Conservation (phyloP, 2,113 vertebrate species). For the Nannospalax galili region DNA sequence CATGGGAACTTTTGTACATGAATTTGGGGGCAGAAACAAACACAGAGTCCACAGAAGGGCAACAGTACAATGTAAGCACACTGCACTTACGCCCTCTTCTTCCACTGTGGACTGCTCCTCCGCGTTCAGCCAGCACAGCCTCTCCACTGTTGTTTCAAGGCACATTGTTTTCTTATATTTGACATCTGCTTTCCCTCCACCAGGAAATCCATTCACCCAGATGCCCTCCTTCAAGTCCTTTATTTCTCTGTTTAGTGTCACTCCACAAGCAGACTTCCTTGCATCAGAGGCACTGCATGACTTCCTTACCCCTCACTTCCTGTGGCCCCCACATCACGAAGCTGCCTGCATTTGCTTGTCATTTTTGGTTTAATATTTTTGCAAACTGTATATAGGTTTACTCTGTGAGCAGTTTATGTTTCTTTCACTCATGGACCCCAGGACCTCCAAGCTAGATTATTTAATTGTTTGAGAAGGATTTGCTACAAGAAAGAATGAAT, state of each 20-base stretch:
- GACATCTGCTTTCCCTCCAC: not conserved
- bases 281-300: not conserved
- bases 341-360: not conserved
- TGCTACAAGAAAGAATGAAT: not conserved
- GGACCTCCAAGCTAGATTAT: not conserved
- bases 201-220: not conserved
- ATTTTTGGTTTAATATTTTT: not conserved
- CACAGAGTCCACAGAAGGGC: not conserved
- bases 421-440: not conserved
- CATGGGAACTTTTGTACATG: no score
- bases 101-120: not conserved
- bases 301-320: not conserved
- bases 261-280: not conserved
- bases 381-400: not conserved
- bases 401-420: not conserved
- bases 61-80: not conserved
- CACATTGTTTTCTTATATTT: not conserved
- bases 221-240: not conserved
- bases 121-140: not conserved
- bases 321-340: no score
- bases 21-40: not conserved
- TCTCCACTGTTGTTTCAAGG: not conserved
- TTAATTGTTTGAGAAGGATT: conserved; percentile 17
- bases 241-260: not conserved
- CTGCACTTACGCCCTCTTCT: not conserved